These are phyloP conservation scores for Mastigias papua DNA, from an alignment of 30 jellyfish, hydroid and myxozoan species.

Conservation along the genomic window DNA sequence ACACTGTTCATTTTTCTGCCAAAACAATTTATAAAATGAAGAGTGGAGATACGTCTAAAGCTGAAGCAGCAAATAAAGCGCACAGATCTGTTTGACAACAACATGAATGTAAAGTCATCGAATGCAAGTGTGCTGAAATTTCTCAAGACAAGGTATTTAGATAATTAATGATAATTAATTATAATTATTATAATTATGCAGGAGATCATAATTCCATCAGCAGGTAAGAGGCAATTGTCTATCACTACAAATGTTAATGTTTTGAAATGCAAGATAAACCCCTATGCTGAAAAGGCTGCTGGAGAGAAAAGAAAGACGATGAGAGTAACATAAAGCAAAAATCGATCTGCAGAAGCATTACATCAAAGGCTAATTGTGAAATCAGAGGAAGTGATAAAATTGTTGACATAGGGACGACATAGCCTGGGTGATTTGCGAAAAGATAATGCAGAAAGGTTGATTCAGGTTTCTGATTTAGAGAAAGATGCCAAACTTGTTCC, in stretches of 20 bases:
- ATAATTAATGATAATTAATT: no score
- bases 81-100: no score
- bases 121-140: no score
- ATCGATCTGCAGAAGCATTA: constrained; percentile 22
- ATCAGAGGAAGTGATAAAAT: constrained; percentile 28
- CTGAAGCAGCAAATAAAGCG: no score
- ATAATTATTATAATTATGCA: no score
- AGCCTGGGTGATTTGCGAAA: constrained; percentile 24
- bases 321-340: constrained; percentile 54
- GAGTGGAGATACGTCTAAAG: no score
- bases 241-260: background rate
- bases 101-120: no score
- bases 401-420: constrained; percentile 10
- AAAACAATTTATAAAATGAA: no score
- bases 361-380: constrained; percentile 24
- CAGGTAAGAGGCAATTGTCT: no score
- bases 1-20: no score
- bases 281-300: constrained; percentile 13
- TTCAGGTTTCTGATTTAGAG: constrained; percentile 61
- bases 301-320: constrained; percentile 41
- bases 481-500: constrained; percentile 20
- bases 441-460: constrained; percentile 38
- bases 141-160: no score
- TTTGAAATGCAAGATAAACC: background rate
- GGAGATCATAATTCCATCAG: no score